Percentiles rank a stretch among this genome's conserved stretches.
Evolutionary conservation across 2,888 invertebrate genomes (phyloP).

Genomic region (Neoaliturus tenellus): DNA sequence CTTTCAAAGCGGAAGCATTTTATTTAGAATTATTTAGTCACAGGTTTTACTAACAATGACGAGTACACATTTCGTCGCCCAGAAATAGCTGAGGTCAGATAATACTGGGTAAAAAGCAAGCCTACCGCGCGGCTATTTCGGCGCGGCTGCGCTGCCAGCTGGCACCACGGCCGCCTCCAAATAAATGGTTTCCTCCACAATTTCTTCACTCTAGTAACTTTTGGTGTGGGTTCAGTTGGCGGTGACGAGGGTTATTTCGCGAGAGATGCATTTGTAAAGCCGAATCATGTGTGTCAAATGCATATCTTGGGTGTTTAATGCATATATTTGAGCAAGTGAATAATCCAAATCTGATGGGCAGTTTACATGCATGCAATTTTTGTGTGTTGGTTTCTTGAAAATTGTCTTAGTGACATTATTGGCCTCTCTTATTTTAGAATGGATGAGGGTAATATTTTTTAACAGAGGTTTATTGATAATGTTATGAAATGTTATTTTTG

Average conservation of each 20-base stretch:
- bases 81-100: constrained; percentile 34
- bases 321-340: too few species aligned
- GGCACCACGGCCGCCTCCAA: not conserved
- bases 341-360: too few species aligned
- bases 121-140: constrained; percentile 28
- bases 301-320: too few species aligned
- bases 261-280: not conserved
- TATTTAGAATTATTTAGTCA: constrained; percentile 3
- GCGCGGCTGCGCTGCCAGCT: not conserved
- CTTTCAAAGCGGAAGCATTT: too few species aligned
- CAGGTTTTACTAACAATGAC: not conserved
- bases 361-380: too few species aligned
- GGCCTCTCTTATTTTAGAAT: too few species aligned
- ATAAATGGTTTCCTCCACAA: constrained; percentile 47
- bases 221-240: not conserved
- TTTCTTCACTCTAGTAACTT: constrained; percentile 15
- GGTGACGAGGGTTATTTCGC: not conserved
- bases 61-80: not conserved
- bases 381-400: too few species aligned
- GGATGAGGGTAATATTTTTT: too few species aligned
- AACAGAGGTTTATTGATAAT: too few species aligned
- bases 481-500: too few species aligned
- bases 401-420: too few species aligned
- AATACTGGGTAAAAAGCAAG: constrained; percentile 39
- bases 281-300: not conserved